Evolutionary conservation across 2,888 invertebrate genomes (phyloP).

Genomic region (Malacosoma neustria): DNA sequence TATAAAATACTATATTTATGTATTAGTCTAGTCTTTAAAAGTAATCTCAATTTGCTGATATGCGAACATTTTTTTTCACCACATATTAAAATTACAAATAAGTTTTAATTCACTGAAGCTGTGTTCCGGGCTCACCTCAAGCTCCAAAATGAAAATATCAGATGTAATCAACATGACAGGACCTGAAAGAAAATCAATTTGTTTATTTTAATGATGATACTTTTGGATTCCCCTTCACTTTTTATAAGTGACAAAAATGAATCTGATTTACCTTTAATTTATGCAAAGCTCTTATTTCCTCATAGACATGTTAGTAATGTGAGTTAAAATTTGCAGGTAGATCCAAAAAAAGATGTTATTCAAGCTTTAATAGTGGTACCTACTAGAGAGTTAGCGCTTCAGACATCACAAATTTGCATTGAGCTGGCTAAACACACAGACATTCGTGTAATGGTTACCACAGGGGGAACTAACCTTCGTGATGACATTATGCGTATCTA

Average conservation of each 20-base stretch:
- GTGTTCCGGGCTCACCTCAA: too few species aligned
- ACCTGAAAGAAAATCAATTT: too few species aligned
- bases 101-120: too few species aligned
- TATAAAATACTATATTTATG: too few species aligned
- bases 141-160: too few species aligned
- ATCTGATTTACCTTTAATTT: conserved; percentile 7
- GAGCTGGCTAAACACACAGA: conserved; percentile 98
- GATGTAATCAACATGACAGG: too few species aligned
- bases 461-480: conserved; percentile 97
- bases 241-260: conserved; percentile 55
- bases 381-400: conserved; percentile 97
- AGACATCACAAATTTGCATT: conserved; percentile 99
- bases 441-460: conserved; percentile 99
- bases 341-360: conserved; percentile 91
- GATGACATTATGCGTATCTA: conserved; percentile 99
- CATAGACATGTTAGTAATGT: neutral
- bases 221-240: conserved; percentile 73
- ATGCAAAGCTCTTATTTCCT: neutral
- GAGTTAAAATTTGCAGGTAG: conserved; percentile 65
- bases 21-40: too few species aligned
- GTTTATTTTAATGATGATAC: conserved; percentile 42
- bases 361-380: conserved; percentile 99
- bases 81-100: too few species aligned
- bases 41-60: too few species aligned
- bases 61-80: too few species aligned